phyloP scores from a whole-genome alignment of 2,113 vertebrate genomes.

The Cinclus mexicanus region DNA sequence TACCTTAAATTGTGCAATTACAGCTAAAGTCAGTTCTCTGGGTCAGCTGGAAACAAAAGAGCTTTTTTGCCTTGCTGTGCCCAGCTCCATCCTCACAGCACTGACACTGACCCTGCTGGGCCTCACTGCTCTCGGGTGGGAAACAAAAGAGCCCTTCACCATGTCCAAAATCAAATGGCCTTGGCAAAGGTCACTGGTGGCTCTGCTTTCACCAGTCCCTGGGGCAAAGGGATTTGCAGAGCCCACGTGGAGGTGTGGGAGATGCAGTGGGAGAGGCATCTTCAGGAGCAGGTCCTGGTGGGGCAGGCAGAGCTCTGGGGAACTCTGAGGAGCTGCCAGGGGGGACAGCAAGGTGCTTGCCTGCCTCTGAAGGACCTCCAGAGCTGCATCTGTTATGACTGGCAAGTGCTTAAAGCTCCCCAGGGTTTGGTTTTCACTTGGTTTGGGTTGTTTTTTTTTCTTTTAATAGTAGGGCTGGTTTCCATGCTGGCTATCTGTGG shows the following conservation, averaged over 20 bases:
- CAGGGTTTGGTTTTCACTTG: neutral
- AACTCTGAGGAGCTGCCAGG: neutral
- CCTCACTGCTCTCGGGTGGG: neutral
- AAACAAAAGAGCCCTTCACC: neutral
- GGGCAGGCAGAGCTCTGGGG: neutral
- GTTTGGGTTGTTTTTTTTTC: neutral
- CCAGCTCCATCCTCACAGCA: neutral
- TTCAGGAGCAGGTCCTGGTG: neutral
- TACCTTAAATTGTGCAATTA: neutral
- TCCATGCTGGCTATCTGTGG: fast-evolving
- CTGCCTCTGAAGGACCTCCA: neutral
- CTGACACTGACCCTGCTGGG: neutral
- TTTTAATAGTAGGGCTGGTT: neutral
- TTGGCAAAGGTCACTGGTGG: neutral
- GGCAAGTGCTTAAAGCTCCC: neutral
- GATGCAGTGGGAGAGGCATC: neutral
- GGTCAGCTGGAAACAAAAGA: neutral
- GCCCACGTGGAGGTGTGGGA: neutral
- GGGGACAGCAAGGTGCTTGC: neutral
- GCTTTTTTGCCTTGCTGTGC: fast-evolving
- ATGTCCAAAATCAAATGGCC: neutral
- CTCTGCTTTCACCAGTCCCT: neutral
- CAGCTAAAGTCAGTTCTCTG: neutral
- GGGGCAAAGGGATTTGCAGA: neutral
- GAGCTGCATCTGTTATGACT: neutral